Evolutionary conservation across 2,797 vertebrate species (phyloP).

Genomic region (Moxostoma hubbsi): DNA sequence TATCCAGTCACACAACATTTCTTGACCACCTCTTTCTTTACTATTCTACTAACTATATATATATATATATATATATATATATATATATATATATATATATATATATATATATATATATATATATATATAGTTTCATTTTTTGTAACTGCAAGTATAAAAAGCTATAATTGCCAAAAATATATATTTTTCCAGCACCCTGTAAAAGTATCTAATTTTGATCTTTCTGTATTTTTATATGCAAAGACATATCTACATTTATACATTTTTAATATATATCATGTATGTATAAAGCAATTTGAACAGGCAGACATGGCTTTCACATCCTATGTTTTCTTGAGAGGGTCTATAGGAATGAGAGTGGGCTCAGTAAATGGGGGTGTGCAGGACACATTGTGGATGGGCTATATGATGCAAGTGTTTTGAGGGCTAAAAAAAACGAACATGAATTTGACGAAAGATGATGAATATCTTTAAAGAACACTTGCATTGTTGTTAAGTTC

Average conservation of each 20-base stretch:
- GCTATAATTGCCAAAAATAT: slow-evolving; percentile 99
- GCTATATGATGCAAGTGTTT: slow-evolving; percentile 42
- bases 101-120: slow-evolving; percentile 75
- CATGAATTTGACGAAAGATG: neutral
- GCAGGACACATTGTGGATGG: slow-evolving; percentile 80
- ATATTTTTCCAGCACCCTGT: slow-evolving; percentile 99
- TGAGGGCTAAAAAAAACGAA: neutral
- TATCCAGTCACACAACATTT: slow-evolving; percentile 71
- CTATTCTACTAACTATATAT: slow-evolving; percentile 70
- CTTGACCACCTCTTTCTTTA: slow-evolving; percentile 49
- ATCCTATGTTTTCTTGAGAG: slow-evolving; percentile 97
- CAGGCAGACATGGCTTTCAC: slow-evolving; percentile 99
- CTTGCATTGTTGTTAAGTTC: slow-evolving; percentile 26
- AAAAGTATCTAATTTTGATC: slow-evolving; percentile 99
- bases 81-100: slow-evolving; percentile 78
- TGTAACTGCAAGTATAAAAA: slow-evolving; percentile 99
- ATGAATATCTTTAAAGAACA: neutral
- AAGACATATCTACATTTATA: slow-evolving; percentile 96
- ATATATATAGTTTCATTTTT: slow-evolving; percentile 86
- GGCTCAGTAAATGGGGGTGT: slow-evolving; percentile 66
- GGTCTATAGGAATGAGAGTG: slow-evolving; percentile 84
- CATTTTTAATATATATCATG: slow-evolving; percentile 82
- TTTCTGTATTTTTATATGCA: slow-evolving; percentile 93
- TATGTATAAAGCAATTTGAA: slow-evolving; percentile 99
- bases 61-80: slow-evolving; percentile 71